Evolutionary conservation across 2,797 vertebrate species (phyloP).

Genomic region (Ibycter americanus): DNA sequence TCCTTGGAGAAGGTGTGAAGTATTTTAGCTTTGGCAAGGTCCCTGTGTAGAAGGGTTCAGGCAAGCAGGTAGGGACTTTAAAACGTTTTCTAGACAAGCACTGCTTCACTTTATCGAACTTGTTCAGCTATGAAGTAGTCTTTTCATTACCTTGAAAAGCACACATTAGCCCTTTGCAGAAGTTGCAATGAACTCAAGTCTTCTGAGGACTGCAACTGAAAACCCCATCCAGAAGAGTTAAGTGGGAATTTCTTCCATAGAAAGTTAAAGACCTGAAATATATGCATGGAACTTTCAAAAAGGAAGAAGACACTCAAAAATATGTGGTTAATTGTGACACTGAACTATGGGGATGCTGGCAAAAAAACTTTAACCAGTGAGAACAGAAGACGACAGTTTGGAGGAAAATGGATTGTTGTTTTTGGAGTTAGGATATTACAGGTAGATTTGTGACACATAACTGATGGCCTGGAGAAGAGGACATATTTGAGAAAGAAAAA

Average conservation of each 20-base stretch:
- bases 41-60: background rate
- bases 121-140: background rate
- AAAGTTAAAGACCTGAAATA: background rate
- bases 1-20: background rate
- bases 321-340: background rate
- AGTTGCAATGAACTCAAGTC: background rate
- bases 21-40: background rate
- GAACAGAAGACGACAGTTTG: background rate
- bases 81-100: background rate
- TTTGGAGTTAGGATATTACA: background rate
- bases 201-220: background rate
- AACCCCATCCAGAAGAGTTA: background rate
- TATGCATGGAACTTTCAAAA: background rate
- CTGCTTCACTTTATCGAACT: background rate
- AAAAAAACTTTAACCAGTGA: background rate
- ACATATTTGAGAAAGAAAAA: background rate
- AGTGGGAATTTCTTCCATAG: background rate
- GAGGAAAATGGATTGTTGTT: rapidly evolving
- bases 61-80: background rate
- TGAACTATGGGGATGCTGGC: background rate
- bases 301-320: background rate
- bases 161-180: background rate
- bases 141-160: background rate
- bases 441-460: background rate
- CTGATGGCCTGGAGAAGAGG: background rate